Base-by-base conservation (phyloP, 2,797 vertebrate species). In the Halcyon smyrnensis region DNA sequence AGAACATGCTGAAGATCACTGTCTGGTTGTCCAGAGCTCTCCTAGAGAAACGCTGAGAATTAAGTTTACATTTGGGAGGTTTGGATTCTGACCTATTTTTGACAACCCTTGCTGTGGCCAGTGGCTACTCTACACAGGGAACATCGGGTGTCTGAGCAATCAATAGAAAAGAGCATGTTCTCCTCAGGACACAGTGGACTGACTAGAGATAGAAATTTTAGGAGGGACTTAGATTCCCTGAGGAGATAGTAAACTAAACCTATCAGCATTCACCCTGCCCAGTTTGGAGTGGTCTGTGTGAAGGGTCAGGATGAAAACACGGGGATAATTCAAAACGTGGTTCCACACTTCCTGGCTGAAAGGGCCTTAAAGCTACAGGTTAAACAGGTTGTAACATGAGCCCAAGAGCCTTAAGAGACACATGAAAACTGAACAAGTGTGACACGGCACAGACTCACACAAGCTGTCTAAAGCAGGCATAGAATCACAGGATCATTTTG, bases 251-350 rank as follows among this genome's bases (percentile, higher is more conserved):
- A 48, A 36, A 57, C 27, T 64, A 46, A 51, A 76, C 39, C 41
- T 12, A 28, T n/a, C 50, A 71, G 41, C 64, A 62, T 30, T 32
- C 11, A 18, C 20, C 39, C 54, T 46, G 30, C 60, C 54, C 8
- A 14, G 17, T 11, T 14, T 69, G 46, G 63, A 80, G 27, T 24
- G 27, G 23, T 60, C 37, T 51, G 10, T 11, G 43, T 28, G n/a
- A 20, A 81, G 11, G 27, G 5, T 48, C 41, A 32, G 30, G 9
- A 1, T 18, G 51, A 59, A 83, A 65, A 57, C 37, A 54, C 0
- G 4, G n/a, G 15, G 57, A 69, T 69, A 24, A 68, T 8, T 39
- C 41, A 59, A 53, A 77, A 46, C 0, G 0, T 16, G 15, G 17
- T 12, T 73, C 25, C 24, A 15, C 25, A n/a, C 23, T 27, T 65